Conservation (phyloP, 2,888 invertebrate genomes). For the Tineola bisselliella region DNA sequence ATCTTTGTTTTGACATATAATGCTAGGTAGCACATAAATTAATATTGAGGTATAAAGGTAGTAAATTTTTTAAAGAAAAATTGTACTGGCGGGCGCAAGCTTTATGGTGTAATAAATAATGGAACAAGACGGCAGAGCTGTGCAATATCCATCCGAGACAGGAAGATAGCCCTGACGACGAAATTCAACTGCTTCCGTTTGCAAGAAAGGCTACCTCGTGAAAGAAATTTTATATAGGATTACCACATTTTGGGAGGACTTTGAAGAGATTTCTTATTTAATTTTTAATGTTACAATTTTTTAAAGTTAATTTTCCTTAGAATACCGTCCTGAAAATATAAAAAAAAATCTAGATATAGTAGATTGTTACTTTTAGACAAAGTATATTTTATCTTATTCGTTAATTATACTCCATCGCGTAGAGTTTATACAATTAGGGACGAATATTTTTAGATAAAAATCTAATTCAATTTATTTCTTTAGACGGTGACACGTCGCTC, state of each 20-base stretch:
- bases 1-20: too few relatives aligned
- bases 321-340: too few relatives aligned
- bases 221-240: conserved; percentile 16
- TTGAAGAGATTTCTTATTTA: background rate
- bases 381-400: too few relatives aligned
- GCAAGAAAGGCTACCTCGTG: conserved; percentile 5
- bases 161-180: conserved; percentile 10
- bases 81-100: conserved; percentile 6
- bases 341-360: too few relatives aligned
- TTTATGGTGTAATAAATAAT: conserved; percentile 40
- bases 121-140: conserved; percentile 7
- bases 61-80: conserved; percentile 12
- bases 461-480: background rate
- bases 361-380: too few relatives aligned
- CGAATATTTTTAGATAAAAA: too few relatives aligned
- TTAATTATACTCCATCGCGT: too few relatives aligned
- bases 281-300: background rate
- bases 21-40: too few relatives aligned
- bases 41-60: conserved; percentile 8
- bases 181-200: conserved; percentile 31
- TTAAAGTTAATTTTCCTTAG: too few relatives aligned
- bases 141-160: conserved; percentile 11
- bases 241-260: conserved; percentile 12
- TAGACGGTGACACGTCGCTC: conserved; percentile 71
- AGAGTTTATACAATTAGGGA: too few relatives aligned